A percentile compares a stretch with the other conserved stretches of the same genome.
These are phyloP conservation scores for Penelope pileata DNA, from an alignment of 2,113 vertebrate species.

Conservation along the genomic window DNA sequence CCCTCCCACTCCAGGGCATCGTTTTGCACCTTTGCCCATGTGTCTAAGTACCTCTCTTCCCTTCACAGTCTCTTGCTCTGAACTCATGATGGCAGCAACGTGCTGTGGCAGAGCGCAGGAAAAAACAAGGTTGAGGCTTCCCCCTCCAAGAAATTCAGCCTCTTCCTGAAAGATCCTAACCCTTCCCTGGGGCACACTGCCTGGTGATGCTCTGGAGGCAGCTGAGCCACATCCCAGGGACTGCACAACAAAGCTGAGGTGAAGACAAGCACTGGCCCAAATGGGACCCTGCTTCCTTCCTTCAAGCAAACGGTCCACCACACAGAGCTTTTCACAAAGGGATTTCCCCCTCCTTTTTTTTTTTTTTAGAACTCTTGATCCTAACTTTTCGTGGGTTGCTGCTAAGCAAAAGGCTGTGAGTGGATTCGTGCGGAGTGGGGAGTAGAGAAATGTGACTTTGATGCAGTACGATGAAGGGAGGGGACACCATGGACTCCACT, in stretches of 20 bases:
- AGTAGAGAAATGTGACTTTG: not conserved
- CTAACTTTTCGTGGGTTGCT: not conserved
- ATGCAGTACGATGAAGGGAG: not conserved
- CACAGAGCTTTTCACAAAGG: not conserved
- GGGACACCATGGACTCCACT: not conserved
- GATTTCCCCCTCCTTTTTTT: not conserved
- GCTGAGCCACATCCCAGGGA: not conserved
- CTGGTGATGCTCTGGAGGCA: not conserved
- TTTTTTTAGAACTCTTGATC: not conserved
- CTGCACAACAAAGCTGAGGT: not conserved
- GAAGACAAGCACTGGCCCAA: not conserved
- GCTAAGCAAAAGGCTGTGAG: not conserved
- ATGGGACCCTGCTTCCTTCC: not conserved
- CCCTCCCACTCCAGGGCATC: accelerated
- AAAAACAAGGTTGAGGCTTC: not conserved
- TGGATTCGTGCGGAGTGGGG: not conserved
- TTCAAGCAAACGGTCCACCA: not conserved
- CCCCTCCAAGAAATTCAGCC: not conserved
- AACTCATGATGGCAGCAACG: constrained; percentile 60
- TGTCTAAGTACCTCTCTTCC: not conserved
- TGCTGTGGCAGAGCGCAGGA: not conserved
- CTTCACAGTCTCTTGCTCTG: not conserved
- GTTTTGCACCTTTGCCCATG: not conserved
- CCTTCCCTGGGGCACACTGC: not conserved
- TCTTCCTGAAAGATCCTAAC: not conserved